Evolutionary conservation across 2,888 invertebrate genomes (phyloP).

Genomic region (Parthenolecanium corni): DNA sequence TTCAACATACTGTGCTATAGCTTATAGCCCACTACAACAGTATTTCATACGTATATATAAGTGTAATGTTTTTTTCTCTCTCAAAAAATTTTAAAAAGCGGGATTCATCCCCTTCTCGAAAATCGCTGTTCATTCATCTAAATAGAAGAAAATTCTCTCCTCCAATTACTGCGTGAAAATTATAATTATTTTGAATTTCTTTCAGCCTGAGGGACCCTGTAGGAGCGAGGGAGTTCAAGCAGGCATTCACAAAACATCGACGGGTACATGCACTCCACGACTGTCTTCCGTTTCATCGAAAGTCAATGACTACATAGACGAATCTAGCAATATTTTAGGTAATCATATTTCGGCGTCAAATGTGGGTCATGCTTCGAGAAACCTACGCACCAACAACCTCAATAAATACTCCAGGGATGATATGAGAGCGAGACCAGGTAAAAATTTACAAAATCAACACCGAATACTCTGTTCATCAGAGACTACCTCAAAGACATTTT

Average conservation of each 20-base stretch:
- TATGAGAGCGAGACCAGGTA: conserved; percentile 15
- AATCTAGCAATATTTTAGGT: conserved; percentile 4
- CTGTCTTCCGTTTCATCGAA: conserved; percentile 30
- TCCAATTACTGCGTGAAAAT: too few relatives aligned
- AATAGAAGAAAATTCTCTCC: too few relatives aligned
- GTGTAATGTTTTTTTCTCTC: too few relatives aligned
- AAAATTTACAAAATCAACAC: too few relatives aligned
- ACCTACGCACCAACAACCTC: conserved; percentile 4
- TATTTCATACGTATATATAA: too few relatives aligned
- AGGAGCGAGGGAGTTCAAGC: conserved; percentile 60
- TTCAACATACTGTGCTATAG: too few relatives aligned
- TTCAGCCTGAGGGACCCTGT: conserved; percentile 44
- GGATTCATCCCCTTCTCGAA: too few relatives aligned
- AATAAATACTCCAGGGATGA: conserved; percentile 20
- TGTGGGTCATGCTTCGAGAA: conserved; percentile 4
- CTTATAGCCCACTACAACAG: too few relatives aligned
- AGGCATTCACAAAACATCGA: conserved; percentile 36
- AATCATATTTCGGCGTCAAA: conserved; percentile 2
- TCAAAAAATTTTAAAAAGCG: too few relatives aligned
- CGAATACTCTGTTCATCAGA: neutral
- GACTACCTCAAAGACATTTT: too few relatives aligned
- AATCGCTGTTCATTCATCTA: too few relatives aligned
- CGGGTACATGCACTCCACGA: conserved; percentile 35
- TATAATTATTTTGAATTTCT: neutral
- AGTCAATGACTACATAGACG: conserved; percentile 11